A percentile compares a stretch with the other conserved stretches of the same genome.
phyloP scores from a whole-genome alignment of 2,113 vertebrate species.

The Oceanites oceanicus region DNA sequence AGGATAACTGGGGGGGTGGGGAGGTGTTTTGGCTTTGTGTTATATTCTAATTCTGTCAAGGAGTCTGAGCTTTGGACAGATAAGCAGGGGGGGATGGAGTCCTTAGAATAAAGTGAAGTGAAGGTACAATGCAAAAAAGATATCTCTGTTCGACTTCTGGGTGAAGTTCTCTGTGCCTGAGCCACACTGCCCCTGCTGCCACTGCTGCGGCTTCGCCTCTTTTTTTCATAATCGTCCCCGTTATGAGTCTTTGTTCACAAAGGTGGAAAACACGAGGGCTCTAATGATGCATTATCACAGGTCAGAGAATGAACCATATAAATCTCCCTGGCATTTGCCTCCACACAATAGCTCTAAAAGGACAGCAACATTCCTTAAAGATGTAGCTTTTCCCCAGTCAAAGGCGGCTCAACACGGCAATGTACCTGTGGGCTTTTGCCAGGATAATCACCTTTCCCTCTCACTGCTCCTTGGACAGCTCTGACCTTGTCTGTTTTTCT shows the following conservation, averaged over 20 bases:
- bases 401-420: not conserved
- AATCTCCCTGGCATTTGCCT: conserved; percentile 25
- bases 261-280: conserved; percentile 47
- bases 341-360: not conserved
- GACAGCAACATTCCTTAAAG: conserved; percentile 1
- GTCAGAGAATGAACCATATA: conserved; percentile 50
- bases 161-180: not conserved
- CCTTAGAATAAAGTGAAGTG: not conserved
- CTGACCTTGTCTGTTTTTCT: not conserved
- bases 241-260: conserved; percentile 43
- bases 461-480: not conserved
- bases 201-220: not conserved
- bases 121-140: not conserved
- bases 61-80: not conserved
- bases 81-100: not conserved
- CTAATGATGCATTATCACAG: conserved; percentile 55
- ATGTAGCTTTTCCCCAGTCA: not conserved
- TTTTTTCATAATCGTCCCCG: not conserved
- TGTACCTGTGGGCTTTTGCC: conserved; percentile 35
- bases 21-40: not conserved
- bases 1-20: not conserved
- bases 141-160: not conserved
- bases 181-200: not conserved
- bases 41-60: conserved; percentile 5
- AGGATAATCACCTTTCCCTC: conserved; percentile 47